A percentile compares a stretch with the other conserved stretches of the same genome.
Evolutionary conservation across 2,113 vertebrate species (phyloP).

Genomic region (Rhea pennata): DNA sequence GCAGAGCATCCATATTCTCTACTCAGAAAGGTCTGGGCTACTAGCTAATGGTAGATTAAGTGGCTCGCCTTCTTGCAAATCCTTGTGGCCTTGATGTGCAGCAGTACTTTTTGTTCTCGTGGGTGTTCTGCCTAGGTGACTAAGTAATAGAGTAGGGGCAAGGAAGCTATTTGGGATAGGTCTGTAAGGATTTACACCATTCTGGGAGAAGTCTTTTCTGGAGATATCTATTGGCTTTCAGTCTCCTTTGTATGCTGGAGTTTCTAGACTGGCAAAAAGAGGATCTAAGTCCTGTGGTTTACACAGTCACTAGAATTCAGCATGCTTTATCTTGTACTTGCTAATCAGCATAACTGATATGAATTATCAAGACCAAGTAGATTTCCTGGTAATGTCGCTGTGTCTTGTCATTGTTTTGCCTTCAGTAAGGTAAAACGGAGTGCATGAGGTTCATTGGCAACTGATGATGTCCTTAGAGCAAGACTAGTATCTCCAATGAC

Average conservation of each 20-base stretch:
- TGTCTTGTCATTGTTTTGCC: not conserved
- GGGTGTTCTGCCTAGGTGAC: not conserved
- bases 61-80: not conserved
- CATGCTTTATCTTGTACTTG: not conserved
- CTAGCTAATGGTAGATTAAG: not conserved
- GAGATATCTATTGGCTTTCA: not conserved
- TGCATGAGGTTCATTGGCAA: accelerated
- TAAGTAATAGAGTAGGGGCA: not conserved
- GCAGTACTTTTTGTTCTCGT: not conserved
- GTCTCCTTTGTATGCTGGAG: not conserved
- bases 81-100: not conserved
- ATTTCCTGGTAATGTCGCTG: not conserved
- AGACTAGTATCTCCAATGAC: not conserved
- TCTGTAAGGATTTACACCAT: not conserved
- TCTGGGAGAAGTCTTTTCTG: not conserved
- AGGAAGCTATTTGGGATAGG: not conserved
- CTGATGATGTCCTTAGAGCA: not conserved
- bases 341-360: not conserved
- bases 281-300: not conserved
- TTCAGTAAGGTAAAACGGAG: not conserved
- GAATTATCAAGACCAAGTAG: not conserved
- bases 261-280: not conserved
- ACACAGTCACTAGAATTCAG: not conserved
- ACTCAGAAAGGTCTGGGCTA: not conserved
- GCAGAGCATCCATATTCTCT: not conserved